These are phyloP conservation scores for Coluber constrictor DNA, from an alignment of 2,797 vertebrate species.

Conservation along the genomic window DNA sequence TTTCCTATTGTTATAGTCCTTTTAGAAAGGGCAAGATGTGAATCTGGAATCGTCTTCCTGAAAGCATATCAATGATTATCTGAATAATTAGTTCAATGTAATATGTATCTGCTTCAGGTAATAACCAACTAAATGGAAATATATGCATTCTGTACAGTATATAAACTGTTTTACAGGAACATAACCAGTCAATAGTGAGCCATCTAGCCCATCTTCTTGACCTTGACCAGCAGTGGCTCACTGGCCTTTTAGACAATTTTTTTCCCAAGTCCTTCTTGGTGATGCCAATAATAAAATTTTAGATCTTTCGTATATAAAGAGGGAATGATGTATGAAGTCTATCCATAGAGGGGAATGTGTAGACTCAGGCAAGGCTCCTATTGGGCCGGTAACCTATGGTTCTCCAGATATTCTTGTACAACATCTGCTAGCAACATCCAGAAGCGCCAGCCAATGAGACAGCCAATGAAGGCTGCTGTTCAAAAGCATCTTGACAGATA, in stretches of 20 bases:
- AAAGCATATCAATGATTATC: not conserved
- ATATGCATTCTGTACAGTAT: not conserved
- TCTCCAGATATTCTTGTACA: not conserved
- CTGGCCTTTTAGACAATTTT: not conserved
- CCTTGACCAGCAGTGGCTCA: not conserved
- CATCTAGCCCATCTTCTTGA: not conserved
- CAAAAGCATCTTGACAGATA: not conserved
- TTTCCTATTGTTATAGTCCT: not conserved
- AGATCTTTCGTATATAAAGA: not conserved
- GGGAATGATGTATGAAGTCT: not conserved
- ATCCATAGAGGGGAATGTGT: not conserved
- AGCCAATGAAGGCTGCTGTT: not conserved
- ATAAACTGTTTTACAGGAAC: not conserved
- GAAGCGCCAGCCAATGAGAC: not conserved
- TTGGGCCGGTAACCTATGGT: not conserved
- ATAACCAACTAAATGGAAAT: not conserved
- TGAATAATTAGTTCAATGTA: not conserved
- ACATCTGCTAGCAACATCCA: not conserved
- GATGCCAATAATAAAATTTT: not conserved
- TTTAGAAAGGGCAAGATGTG: not conserved
- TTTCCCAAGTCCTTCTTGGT: not conserved
- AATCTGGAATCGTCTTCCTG: not conserved
- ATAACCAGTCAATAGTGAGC: not conserved
- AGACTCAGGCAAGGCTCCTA: not conserved
- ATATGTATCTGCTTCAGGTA: not conserved